A percentile compares a stretch with the other conserved stretches of the same genome.
phyloP scores from a whole-genome alignment of 1,140 invertebrate species.

The Drosophila pallidifrons region DNA sequence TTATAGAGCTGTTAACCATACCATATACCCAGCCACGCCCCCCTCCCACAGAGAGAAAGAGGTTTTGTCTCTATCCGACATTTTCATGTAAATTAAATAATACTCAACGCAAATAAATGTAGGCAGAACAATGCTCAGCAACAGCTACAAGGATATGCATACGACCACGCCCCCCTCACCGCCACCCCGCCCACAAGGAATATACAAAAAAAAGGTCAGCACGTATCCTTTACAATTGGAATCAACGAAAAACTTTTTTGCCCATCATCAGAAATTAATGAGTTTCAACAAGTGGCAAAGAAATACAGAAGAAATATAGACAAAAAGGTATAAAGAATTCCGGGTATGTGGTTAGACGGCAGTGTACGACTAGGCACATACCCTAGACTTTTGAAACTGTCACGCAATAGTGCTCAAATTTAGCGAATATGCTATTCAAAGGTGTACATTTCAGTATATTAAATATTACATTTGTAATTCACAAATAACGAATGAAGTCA shows the following conservation, averaged over 20 bases:
- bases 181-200: neutral
- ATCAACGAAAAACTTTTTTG: conserved; percentile 23
- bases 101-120: conserved; percentile 7
- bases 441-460: too few relatives aligned
- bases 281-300: conserved; percentile 45
- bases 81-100: conserved; percentile 36
- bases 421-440: too few relatives aligned
- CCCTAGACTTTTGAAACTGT: neutral
- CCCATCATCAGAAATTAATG: conserved; percentile 38
- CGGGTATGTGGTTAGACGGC: neutral
- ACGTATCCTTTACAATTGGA: conserved; percentile 37
- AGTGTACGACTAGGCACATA: neutral
- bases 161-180: neutral
- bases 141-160: neutral
- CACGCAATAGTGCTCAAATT: neutral
- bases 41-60: neutral
- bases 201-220: neutral
- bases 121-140: neutral
- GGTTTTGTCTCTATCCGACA: conserved; percentile 14
- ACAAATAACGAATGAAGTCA: too few relatives aligned
- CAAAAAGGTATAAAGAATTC: conserved; percentile 17
- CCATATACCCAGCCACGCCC: neutral
- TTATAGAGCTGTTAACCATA: conserved; percentile 40
- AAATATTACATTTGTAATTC: too few relatives aligned
- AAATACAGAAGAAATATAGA: neutral